phyloP scores from a whole-genome alignment of 2,113 vertebrate genomes.

The zebrafish (Danio rerio) region DNA sequence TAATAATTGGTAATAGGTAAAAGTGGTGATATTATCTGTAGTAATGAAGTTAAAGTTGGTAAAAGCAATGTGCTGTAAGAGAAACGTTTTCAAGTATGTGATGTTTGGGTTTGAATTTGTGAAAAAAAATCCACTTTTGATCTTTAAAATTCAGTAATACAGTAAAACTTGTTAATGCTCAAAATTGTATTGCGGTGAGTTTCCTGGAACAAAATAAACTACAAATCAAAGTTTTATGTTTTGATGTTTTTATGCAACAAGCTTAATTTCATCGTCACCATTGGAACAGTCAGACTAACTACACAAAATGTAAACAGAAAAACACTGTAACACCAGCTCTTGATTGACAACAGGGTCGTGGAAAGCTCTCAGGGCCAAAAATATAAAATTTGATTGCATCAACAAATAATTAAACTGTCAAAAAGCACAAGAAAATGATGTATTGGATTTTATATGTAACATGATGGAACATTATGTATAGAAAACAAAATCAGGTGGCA shows the following conservation, averaged over 20 bases:
- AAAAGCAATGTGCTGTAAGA: not conserved
- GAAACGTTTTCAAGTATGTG: not conserved
- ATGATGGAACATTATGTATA: too few relatives aligned
- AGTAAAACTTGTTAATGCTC: not conserved
- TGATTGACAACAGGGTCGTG: too few relatives aligned
- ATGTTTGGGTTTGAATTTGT: constrained; percentile 13
- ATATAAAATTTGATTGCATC: too few relatives aligned
- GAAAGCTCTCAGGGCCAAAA: too few relatives aligned
- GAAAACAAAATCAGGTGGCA: too few relatives aligned
- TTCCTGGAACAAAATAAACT: not conserved
- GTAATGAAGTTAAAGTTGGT: not conserved
- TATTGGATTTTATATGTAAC: too few relatives aligned
- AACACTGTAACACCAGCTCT: too few relatives aligned
- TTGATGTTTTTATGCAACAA: not conserved
- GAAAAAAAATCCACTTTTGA: not conserved
- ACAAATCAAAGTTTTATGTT: not conserved
- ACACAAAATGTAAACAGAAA: too few relatives aligned
- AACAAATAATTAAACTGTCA: too few relatives aligned
- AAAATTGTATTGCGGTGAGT: not conserved
- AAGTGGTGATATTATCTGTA: not conserved
- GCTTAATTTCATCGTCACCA: not conserved
- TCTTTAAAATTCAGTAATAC: not conserved
- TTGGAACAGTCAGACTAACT: too few relatives aligned
- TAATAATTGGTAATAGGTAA: constrained; percentile 1
- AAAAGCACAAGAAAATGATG: too few relatives aligned